Evolutionary conservation across 2,797 vertebrate species (phyloP), one percentile per base, ranked within the genome.

Genomic region (Garrulus glandarius): DNA sequence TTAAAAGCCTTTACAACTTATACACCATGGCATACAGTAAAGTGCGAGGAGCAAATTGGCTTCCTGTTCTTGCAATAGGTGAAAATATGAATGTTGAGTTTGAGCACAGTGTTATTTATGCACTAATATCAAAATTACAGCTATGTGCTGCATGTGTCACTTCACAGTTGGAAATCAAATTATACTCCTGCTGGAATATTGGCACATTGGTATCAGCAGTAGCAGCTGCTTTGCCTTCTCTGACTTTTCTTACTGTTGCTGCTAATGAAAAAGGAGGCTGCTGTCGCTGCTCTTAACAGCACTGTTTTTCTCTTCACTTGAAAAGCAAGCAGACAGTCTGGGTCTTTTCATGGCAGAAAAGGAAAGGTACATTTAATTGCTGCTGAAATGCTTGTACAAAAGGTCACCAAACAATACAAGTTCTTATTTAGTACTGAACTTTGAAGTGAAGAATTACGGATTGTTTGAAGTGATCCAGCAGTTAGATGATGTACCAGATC

Each of bases 111-210:
- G 85, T 96, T 95, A 96, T 97, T 96, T 97, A 95, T 96, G 95
- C 93, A 97, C 96, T 96, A 97, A 96, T 97, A 96, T 95, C 85
- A 96, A 97, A 97, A 97, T 95, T 97, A 95, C 95, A 96, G 93
- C 95, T 97, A 95, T 96, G 87, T 96, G 60, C 92, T 77, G 60
- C 19, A 3, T 91, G 92, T 97, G 96, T 96, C 96, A 95, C 95
- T 97, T 97, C 97, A 95, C 96, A 97, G 97, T 84, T 95, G 95
- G 96, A 96, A 96, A 97, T 96, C 96, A 97, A 96, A 97, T 97
- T 97, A 97, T 96, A 80, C 85, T 96, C 95, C 96, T 95, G 92
- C 95, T 93, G 94, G 79, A 95, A 95, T 96, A 96, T 95, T 96
- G 96, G 96, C 95, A 97, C 92, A 83, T 84, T 95, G 96, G 93